Evolutionary conservation across 1,140 invertebrate species (phyloP).

Genomic region (Pectinophora gossypiella): DNA sequence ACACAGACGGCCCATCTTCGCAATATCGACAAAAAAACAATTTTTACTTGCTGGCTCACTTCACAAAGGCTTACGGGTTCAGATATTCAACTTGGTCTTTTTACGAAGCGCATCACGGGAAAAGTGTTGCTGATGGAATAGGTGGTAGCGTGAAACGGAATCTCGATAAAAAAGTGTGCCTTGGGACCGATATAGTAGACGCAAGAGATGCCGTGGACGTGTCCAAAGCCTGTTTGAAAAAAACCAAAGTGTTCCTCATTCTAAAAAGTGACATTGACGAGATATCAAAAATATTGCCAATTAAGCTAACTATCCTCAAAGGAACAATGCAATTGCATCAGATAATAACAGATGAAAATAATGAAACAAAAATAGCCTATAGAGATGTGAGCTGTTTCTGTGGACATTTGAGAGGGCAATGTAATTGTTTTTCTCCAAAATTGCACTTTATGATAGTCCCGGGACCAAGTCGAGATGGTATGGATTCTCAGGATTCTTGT

Average conservation of each 20-base stretch:
- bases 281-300: background rate
- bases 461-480: too few species aligned
- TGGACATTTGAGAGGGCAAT: background rate
- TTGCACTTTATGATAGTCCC: background rate
- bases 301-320: background rate
- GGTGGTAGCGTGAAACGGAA: slow-evolving; percentile 6
- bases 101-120: slow-evolving; percentile 8
- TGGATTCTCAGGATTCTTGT: background rate
- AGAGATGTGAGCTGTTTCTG: slow-evolving; percentile 5
- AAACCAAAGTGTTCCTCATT: background rate
- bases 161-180: slow-evolving; percentile 7
- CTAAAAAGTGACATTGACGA: background rate
- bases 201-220: background rate
- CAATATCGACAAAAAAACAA: slow-evolving; percentile 20
- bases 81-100: slow-evolving; percentile 4
- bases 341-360: background rate
- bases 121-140: slow-evolving; percentile 7
- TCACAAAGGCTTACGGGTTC: background rate
- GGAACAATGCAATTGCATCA: slow-evolving; percentile 8
- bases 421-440: slow-evolving; percentile 2
- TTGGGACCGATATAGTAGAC: slow-evolving; percentile 1
- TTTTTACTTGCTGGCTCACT: slow-evolving; percentile 5
- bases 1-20: slow-evolving; percentile 9
- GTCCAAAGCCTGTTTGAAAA: background rate
- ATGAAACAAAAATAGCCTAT: background rate